A percentile compares a stretch with the other conserved stretches of the same genome.
Evolutionary conservation across 1,140 invertebrate genomes (phyloP).

Genomic region (Vanessa atalanta): DNA sequence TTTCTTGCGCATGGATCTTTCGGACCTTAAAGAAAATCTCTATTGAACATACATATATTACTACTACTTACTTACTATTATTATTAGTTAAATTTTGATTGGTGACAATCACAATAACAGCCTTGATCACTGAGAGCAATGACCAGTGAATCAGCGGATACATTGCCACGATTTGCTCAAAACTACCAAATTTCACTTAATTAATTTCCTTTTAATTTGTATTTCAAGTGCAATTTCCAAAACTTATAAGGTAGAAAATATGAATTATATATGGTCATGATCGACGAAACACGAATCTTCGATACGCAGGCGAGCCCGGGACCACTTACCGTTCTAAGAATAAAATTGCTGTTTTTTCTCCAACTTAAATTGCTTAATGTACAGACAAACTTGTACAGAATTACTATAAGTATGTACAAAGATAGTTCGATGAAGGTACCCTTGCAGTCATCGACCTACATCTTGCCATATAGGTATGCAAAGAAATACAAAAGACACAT

Average conservation of each 20-base stretch:
- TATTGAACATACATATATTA: neutral
- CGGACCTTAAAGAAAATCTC: neutral
- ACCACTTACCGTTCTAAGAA: slow-evolving; percentile 13
- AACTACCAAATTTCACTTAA: too few relatives aligned
- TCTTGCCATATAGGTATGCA: slow-evolving; percentile 17
- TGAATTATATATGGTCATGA: slow-evolving; percentile 6
- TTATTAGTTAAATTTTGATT: too few relatives aligned
- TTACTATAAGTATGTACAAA: slow-evolving; percentile 6
- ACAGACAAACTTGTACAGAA: neutral
- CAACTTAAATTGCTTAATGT: slow-evolving; percentile 9
- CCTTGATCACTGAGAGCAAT: too few relatives aligned
- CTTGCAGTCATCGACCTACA: slow-evolving; percentile 32
- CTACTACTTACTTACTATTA: neutral
- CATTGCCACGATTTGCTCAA: too few relatives aligned
- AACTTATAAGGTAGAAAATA: slow-evolving; percentile 1
- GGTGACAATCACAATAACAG: too few relatives aligned
- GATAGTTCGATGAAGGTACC: slow-evolving; percentile 3
- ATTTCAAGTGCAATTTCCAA: neutral
- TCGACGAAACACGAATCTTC: slow-evolving; percentile 2
- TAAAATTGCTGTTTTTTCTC: neutral
- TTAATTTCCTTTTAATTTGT: neutral
- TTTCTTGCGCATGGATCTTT: slow-evolving; percentile 8
- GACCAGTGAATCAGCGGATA: too few relatives aligned
- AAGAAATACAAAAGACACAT: slow-evolving; percentile 28
- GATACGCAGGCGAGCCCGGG: neutral